Percentiles rank a stretch among this genome's conserved stretches.
Conservation (phyloP, 2,113 vertebrate genomes). For the Campylomormyrus numenius region DNA sequence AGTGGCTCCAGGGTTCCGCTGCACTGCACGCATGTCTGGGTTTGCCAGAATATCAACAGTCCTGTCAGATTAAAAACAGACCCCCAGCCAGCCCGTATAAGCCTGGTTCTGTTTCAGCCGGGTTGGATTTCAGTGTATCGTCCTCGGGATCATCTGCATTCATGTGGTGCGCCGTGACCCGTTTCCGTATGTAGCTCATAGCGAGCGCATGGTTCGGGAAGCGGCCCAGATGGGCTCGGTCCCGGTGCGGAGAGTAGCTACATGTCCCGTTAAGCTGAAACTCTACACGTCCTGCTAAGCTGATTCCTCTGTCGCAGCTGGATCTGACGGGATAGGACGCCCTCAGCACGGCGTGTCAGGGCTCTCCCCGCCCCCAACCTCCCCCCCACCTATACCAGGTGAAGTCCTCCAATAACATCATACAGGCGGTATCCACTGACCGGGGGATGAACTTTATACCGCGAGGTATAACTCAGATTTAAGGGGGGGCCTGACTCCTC, state of each 20-base stretch:
- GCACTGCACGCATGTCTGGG: not conserved
- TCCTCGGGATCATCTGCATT: not conserved
- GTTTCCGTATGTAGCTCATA: not conserved
- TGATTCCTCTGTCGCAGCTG: not conserved
- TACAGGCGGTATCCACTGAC: not conserved
- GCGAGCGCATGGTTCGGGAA: not conserved
- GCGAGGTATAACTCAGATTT: slow-evolving; percentile 18
- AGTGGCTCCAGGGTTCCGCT: not conserved
- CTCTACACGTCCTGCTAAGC: not conserved
- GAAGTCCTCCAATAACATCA: not conserved
- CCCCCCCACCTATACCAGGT: not conserved
- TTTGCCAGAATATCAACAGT: not conserved
- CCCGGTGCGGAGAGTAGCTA: not conserved
- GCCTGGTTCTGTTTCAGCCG: not conserved
- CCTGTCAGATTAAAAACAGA: not conserved
- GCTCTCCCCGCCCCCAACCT: not conserved
- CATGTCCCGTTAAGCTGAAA: not conserved
- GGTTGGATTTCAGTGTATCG: not conserved
- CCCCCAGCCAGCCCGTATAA: not conserved
- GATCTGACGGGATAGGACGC: not conserved
- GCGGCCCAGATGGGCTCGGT: not conserved
- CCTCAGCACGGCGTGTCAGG: not conserved
- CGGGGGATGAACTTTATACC: slow-evolving; percentile 51
- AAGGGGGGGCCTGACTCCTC: slow-evolving; percentile 11
- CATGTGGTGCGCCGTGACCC: not conserved